Evolutionary conservation across 2,113 vertebrate genomes (phyloP), one percentile per base, ranked within the genome.

Genomic region (Crotophaga sulcirostris): DNA sequence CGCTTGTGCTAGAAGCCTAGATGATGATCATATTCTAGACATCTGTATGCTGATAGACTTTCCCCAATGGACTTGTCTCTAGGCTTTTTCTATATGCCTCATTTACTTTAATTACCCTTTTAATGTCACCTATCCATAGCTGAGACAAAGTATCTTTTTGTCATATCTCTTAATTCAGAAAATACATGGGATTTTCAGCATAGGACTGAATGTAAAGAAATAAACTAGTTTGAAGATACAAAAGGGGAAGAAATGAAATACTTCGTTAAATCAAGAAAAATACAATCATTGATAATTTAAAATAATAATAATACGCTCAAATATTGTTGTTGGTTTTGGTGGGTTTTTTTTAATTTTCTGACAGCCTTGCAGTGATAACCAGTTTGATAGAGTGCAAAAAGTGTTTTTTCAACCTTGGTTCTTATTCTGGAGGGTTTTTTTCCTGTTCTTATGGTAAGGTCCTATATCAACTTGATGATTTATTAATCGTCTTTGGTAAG

Each of bases 51-150:
- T 87, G 77, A 74, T 58, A 58, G 67, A 44, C 34, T 74, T 79
- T 74, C 55, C 64, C 72, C 72, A n/a, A 16, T 59, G 82, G 82
- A 68, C 47, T 17, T 24, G 55, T 58, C 55, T 62, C 19, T 24
- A 74, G 49, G 60, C 38, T 92, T 93, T 78, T 54, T 23, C 38
- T 74, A 34, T 83, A 74, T 83, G 82, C 86, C 60, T 93, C 72
- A 59, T 74, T 90, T 93, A 55, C 38, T 90, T 83, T 83, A 74
- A 77, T 83, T 89, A 92, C 31, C 38, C n/a, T 79, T 92, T 73
- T 90, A 78, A 83, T 94, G 73, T 52, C 60, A 78, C 26, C 38
- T 83, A 49, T 20, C 38, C 55, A 44, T 63, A 63, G 44, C 66
- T 47, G 47, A 69, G 38, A 63, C 38, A 23, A 68, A 56, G 26